Conservation (phyloP, 2,797 vertebrate species). For the Syngnathus rostellatus region DNA sequence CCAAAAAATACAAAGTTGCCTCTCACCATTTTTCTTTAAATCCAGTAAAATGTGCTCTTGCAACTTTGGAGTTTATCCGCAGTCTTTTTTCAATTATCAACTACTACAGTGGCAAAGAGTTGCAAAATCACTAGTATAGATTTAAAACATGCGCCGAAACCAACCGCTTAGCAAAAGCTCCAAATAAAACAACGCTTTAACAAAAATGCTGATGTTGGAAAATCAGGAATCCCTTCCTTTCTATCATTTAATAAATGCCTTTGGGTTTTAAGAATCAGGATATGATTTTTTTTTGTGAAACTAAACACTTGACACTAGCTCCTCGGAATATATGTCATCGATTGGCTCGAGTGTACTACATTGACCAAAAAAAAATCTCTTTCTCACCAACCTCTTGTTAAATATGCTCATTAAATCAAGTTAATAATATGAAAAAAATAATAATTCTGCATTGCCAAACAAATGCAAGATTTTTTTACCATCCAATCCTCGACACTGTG, state of each 20-base stretch:
- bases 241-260: constrained; percentile 63
- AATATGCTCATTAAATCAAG: constrained; percentile 72
- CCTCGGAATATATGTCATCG: constrained; percentile 70
- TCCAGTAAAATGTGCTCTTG: not conserved
- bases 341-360: constrained; percentile 65
- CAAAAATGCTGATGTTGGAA: not conserved
- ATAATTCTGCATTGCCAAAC: not conserved
- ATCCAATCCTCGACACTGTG: constrained; percentile 32
- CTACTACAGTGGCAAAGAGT: not conserved
- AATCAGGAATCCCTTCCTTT: constrained; percentile 8
- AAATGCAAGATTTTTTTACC: not conserved
- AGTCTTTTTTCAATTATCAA: not conserved
- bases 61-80: not conserved
- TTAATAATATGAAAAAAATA: constrained; percentile 40
- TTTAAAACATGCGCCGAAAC: not conserved
- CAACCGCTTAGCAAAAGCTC: not conserved
- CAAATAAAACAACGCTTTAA: not conserved
- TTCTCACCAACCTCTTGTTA: constrained; percentile 52
- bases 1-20: too few species aligned
- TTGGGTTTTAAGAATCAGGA: constrained; percentile 53
- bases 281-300: constrained; percentile 59
- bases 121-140: not conserved
- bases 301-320: constrained; percentile 67
- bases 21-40: not conserved
- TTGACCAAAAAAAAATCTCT: constrained; percentile 58